These are phyloP conservation scores for Drosophila sturtevanti DNA, from an alignment of 1,140 invertebrate genomes.

Conservation along the genomic window DNA sequence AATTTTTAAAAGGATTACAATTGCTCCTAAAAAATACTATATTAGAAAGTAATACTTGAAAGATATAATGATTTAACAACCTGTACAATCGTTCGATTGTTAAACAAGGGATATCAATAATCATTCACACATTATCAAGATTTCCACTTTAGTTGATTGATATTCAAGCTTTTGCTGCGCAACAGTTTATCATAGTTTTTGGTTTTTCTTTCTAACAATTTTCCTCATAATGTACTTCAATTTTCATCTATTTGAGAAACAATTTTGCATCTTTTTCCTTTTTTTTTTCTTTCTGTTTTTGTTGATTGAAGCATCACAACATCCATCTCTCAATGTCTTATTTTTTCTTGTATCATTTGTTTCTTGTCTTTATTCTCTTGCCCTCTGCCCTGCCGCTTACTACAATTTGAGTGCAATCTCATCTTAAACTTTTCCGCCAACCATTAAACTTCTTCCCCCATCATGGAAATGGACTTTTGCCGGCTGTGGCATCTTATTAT, in stretches of 20 bases:
- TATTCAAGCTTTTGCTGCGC: too few species aligned
- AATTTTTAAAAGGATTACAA: too few species aligned
- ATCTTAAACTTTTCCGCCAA: conserved; percentile 46
- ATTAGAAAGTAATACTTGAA: too few species aligned
- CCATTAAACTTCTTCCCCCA: conserved; percentile 41
- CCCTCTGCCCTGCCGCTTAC: not conserved
- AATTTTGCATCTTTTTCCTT: too few species aligned
- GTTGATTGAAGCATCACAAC: conserved; percentile 52
- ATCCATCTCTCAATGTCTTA: not conserved
- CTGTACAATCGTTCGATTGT: too few species aligned
- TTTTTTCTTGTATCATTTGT: conserved; percentile 5
- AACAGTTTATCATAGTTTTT: too few species aligned
- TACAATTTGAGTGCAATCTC: conserved; percentile 45
- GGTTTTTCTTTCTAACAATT: not conserved
- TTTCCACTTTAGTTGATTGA: too few species aligned
- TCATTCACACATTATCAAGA: too few species aligned
- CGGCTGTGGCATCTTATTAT: not conserved
- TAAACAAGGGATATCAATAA: too few species aligned
- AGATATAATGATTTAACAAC: too few species aligned
- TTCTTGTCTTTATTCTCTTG: not conserved
- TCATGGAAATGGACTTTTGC: conserved; percentile 10
- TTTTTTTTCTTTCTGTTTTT: not conserved
- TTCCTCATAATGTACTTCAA: not conserved
- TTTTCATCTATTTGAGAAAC: conserved; percentile 14
- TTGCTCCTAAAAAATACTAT: too few species aligned